A percentile compares a stretch with the other conserved stretches of the same genome.
phyloP scores from a whole-genome alignment of 2,113 vertebrate genomes.

The Pungitius pungitius region DNA sequence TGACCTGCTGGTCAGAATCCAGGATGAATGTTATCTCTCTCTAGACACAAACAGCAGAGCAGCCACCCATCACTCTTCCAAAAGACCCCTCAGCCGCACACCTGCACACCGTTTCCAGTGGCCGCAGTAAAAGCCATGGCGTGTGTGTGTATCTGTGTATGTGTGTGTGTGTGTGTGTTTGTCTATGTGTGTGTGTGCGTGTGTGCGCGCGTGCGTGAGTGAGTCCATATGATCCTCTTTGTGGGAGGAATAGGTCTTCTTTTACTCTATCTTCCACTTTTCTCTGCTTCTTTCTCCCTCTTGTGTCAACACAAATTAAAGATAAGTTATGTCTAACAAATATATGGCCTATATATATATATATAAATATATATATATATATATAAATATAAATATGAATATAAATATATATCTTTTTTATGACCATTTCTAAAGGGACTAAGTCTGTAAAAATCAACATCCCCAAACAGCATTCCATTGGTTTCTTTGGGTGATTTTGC shows the following conservation, averaged over 20 bases:
- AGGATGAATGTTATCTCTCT: conserved; percentile 76
- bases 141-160: conserved; percentile 33
- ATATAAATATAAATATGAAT: conserved; percentile 65
- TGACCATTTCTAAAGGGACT: conserved; percentile 76
- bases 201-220: conserved; percentile 21
- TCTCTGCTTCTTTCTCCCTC: conserved; percentile 71
- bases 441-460: conserved; percentile 74
- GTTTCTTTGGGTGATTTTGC: conserved; percentile 63
- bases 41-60: conserved; percentile 75
- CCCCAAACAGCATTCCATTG: conserved; percentile 67
- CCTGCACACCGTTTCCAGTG: conserved; percentile 66
- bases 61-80: conserved; percentile 66
- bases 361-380: conserved; percentile 71
- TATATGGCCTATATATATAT: conserved; percentile 77
- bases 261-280: conserved; percentile 71
- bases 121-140: conserved; percentile 68
- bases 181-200: conserved; percentile 23
- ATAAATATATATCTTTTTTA: conserved; percentile 78
- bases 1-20: conserved; percentile 63
- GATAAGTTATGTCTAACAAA: conserved; percentile 70
- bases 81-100: conserved; percentile 53
- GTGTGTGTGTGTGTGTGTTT: conserved; percentile 11
- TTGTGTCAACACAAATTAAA: conserved; percentile 70
- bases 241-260: conserved; percentile 69
- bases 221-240: conserved; percentile 39